phyloP scores from a whole-genome alignment of 2,888 invertebrate species.

The Eristalis arbustorum region DNA sequence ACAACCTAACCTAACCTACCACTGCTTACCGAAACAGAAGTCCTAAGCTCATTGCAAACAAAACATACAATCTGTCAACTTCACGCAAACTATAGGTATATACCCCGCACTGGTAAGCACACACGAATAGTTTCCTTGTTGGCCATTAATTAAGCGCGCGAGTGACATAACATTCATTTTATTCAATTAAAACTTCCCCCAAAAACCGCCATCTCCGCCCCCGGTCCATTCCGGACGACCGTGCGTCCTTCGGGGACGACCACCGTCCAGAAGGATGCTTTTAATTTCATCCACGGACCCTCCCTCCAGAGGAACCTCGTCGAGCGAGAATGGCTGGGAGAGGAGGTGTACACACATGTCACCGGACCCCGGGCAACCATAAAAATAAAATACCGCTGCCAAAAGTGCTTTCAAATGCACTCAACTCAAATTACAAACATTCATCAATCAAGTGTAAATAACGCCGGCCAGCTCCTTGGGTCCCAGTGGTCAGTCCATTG shows the following conservation, averaged over 20 bases:
- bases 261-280: slow-evolving; percentile 32
- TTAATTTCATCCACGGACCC: neutral
- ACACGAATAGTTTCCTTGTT: neutral
- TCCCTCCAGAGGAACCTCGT: slow-evolving; percentile 10
- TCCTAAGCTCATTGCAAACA: neutral
- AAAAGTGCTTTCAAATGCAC: slow-evolving; percentile 44
- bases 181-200: slow-evolving; percentile 58
- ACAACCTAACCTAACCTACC: too few species aligned
- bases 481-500: neutral
- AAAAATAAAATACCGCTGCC: slow-evolving; percentile 34
- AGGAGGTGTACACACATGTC: neutral
- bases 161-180: slow-evolving; percentile 57
- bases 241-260: neutral
- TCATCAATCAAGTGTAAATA: slow-evolving; percentile 62
- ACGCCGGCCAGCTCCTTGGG: slow-evolving; percentile 8
- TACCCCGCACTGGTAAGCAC: neutral
- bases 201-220: slow-evolving; percentile 14
- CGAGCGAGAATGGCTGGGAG: neutral
- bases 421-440: slow-evolving; percentile 48
- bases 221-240: slow-evolving; percentile 3
- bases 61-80: neutral
- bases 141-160: slow-evolving; percentile 16
- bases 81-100: neutral
- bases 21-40: too few species aligned
- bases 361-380: slow-evolving; percentile 2